Percentiles rank a stretch among this genome's conserved stretches.
Evolutionary conservation across 2,888 invertebrate genomes (phyloP).

Genomic region (Drosophila flavopinicola): DNA sequence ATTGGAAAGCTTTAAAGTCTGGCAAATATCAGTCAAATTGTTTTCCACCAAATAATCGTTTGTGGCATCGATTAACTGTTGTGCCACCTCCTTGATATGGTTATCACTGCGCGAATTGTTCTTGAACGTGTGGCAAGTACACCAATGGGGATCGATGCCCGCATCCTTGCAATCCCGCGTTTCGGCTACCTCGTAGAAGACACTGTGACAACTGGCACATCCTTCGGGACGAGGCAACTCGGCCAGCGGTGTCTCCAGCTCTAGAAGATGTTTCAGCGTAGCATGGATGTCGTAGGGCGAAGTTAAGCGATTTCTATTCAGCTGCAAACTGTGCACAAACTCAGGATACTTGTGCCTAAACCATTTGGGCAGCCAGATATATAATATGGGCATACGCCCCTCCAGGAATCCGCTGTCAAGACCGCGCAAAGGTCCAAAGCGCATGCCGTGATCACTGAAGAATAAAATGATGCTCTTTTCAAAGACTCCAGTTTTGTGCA

Average conservation of each 20-base stretch:
- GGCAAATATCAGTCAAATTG: slow-evolving; percentile 60
- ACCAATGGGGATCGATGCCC: slow-evolving; percentile 90
- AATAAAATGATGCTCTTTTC: slow-evolving; percentile 89
- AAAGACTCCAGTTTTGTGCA: slow-evolving; percentile 86
- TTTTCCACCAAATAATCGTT: slow-evolving; percentile 59
- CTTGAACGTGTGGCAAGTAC: slow-evolving; percentile 86
- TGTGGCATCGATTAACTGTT: slow-evolving; percentile 61
- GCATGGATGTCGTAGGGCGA: slow-evolving; percentile 60
- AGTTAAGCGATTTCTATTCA: slow-evolving; percentile 88
- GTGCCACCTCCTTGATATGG: slow-evolving; percentile 11
- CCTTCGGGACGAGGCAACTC: slow-evolving; percentile 75
- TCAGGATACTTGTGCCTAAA: slow-evolving; percentile 86
- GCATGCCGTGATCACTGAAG: slow-evolving; percentile 91
- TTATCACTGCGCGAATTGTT: slow-evolving; percentile 4
- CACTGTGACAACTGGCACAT: slow-evolving; percentile 88
- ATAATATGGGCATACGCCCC: slow-evolving; percentile 90
- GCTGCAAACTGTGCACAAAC: slow-evolving; percentile 85
- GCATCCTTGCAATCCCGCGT: slow-evolving; percentile 89
- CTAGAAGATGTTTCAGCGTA: slow-evolving; percentile 46
- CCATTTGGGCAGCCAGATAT: slow-evolving; percentile 88
- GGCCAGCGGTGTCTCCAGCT: slow-evolving; percentile 38
- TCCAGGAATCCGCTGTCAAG: slow-evolving; percentile 90
- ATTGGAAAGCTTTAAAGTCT: slow-evolving; percentile 37
- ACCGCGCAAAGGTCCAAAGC: slow-evolving; percentile 89
- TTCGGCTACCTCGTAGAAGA: slow-evolving; percentile 87